A percentile compares a stretch with the other conserved stretches of the same genome.
phyloP scores from a whole-genome alignment of 2,888 invertebrate species.

The Coelinius sp. region DNA sequence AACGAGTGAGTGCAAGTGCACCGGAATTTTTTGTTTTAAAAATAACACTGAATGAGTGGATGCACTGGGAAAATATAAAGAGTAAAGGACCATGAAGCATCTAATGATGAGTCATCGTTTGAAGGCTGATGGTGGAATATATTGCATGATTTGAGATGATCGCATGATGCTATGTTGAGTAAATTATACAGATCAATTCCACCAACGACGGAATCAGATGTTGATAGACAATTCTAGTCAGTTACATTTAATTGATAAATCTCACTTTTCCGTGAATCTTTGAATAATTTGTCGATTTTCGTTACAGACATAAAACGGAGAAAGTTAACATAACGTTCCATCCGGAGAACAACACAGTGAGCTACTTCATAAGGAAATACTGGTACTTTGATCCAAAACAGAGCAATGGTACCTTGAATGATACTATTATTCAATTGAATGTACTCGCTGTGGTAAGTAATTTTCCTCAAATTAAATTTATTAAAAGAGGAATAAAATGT shows the following conservation, averaged over 20 bases:
- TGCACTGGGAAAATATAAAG: too few species aligned
- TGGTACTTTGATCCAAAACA: slow-evolving; percentile 80
- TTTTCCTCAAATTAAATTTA: background rate
- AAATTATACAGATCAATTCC: too few species aligned
- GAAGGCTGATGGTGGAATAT: too few species aligned
- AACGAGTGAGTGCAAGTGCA: too few species aligned
- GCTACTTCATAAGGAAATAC: slow-evolving; percentile 78
- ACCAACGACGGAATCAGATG: background rate
- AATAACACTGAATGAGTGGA: too few species aligned
- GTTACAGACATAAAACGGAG: slow-evolving; percentile 76
- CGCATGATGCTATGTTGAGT: too few species aligned
- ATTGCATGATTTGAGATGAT: too few species aligned
- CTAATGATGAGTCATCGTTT: too few species aligned
- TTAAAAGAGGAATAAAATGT: background rate
- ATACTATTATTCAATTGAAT: slow-evolving; percentile 82
- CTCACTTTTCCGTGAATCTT: background rate
- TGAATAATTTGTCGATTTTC: background rate
- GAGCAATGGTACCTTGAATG: slow-evolving; percentile 80
- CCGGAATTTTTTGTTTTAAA: too few species aligned
- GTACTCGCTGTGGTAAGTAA: slow-evolving; percentile 82
- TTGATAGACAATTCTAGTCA: background rate
- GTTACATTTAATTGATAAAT: background rate
- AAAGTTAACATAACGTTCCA: slow-evolving; percentile 84
- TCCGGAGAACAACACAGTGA: slow-evolving; percentile 79
- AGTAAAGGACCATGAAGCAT: too few species aligned